Evolutionary conservation across 2,888 invertebrate species (phyloP).

Genomic region (Watsonalla binaria): DNA sequence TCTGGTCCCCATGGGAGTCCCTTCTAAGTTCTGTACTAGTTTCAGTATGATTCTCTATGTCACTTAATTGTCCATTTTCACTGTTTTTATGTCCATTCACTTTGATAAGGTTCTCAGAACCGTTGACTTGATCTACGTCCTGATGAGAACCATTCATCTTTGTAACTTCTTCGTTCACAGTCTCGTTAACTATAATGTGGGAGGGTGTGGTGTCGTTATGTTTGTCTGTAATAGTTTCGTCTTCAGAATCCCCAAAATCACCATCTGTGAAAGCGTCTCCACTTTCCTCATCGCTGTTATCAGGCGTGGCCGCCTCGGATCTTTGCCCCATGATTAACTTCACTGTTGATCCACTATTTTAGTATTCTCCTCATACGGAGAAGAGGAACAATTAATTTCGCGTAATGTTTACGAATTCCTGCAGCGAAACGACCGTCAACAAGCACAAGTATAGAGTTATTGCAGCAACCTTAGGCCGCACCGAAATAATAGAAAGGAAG

Average conservation of each 20-base stretch:
- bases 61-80: conserved; percentile 31
- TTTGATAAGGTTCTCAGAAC: conserved; percentile 25
- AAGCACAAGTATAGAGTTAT: conserved; percentile 27
- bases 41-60: conserved; percentile 33
- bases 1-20: conserved; percentile 64
- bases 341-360: conserved; percentile 30
- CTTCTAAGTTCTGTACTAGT: conserved; percentile 39
- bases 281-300: conserved; percentile 64
- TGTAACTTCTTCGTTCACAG: conserved; percentile 47
- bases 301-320: conserved; percentile 54
- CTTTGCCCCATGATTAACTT: conserved; percentile 52
- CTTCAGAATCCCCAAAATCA: conserved; percentile 67
- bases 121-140: conserved; percentile 22
- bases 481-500: conserved; percentile 50
- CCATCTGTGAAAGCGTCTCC: conserved; percentile 70
- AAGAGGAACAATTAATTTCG: conserved; percentile 39
- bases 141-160: conserved; percentile 17
- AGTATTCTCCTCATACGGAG: conserved; percentile 32
- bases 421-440: conserved; percentile 39
- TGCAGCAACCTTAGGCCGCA: conserved; percentile 25
- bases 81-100: conserved; percentile 39
- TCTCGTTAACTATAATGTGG: conserved; percentile 53
- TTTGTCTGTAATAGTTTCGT: conserved; percentile 46
- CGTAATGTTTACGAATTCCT: conserved; percentile 48
- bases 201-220: conserved; percentile 28